Evolutionary conservation across 2,113 vertebrate genomes (phyloP), one percentile per base, ranked within the genome.

Genomic region (Aphelocoma coerulescens): DNA sequence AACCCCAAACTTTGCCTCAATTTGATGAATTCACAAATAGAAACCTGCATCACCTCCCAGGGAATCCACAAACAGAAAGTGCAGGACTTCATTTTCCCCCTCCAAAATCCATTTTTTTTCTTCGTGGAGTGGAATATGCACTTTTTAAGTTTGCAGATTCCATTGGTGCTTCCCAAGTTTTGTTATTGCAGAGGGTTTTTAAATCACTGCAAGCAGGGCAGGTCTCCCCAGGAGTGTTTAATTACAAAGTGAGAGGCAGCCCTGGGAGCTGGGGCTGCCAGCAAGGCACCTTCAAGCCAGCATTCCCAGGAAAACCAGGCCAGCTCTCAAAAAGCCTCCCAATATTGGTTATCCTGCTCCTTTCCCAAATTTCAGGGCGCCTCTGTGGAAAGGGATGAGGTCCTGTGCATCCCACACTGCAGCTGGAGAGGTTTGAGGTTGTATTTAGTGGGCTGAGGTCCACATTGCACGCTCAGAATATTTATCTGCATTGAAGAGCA

Each of bases 311-410:
- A 76, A 75, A 68, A 28, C 51, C 10, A 20, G 66, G 2, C 3
- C 44, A 44, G 71, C 46, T 10, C 86, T 41, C 8, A 24, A 46
- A 88, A 88, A 58, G 1, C 55, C 68, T 27, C 28, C 6, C 33
- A 1, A 0, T 1, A 5, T 0, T 4, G 37, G 13, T 18, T 30
- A 12, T 28, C 59, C 87, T 17, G 18, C 2, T 39, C 49, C 58
- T 17, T 37, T n/a, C 93, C 85, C 76, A 13, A 18, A 58, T 37
- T 15, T 55, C 20, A 6, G 18, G n/a, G 49, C 5, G 4, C 32
- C 44, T 7, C 14, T 4, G 8, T 1, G 33, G 35, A 2, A 8
- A 1, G 2, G 67, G 41, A 15, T 16, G 1, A 5, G 6, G 27
- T 41, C 3, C 49, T 22, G 26, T 65, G 27, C 59, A 10, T 10